Conservation (phyloP, 1,140 invertebrate species). For the Neocloeon triangulifer region DNA sequence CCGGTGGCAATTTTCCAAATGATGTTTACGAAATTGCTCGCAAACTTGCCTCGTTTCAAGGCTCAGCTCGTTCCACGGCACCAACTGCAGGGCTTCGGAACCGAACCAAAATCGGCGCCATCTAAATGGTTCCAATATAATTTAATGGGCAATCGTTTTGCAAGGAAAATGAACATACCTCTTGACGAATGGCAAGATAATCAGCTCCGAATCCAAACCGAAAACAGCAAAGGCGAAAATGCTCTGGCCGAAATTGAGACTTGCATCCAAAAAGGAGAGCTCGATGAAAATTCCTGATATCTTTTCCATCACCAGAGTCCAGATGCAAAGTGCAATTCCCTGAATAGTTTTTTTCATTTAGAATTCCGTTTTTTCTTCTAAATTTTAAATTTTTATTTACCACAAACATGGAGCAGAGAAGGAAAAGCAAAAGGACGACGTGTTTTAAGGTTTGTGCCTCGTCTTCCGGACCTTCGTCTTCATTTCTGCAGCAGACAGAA, state of each 20-base stretch:
- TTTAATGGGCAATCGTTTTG: not conserved
- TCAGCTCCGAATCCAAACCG: slow-evolving; percentile 44
- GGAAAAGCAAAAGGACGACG: slow-evolving; percentile 56
- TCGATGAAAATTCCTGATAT: slow-evolving; percentile 77
- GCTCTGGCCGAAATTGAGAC: slow-evolving; percentile 72
- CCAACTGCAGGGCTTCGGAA: slow-evolving; percentile 40
- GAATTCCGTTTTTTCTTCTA: too few relatives aligned
- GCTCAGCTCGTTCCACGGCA: slow-evolving; percentile 45
- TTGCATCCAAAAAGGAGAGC: slow-evolving; percentile 71
- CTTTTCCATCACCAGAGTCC: slow-evolving; percentile 65
- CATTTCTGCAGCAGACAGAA: too few relatives aligned
- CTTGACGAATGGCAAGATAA: slow-evolving; percentile 39
- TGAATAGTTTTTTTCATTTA: slow-evolving; percentile 19
- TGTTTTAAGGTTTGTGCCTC: slow-evolving; percentile 54
- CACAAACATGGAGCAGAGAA: slow-evolving; percentile 71
- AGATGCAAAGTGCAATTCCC: slow-evolving; percentile 65
- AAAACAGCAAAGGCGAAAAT: slow-evolving; percentile 67
- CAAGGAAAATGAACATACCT: slow-evolving; percentile 16
- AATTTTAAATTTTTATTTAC: too few relatives aligned
- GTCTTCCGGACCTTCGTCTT: too few relatives aligned
- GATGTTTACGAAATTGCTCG: slow-evolving; percentile 69
- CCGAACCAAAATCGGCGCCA: slow-evolving; percentile 31
- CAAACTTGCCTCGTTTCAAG: slow-evolving; percentile 60
- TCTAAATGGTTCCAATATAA: not conserved
- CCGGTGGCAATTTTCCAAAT: slow-evolving; percentile 53